Conservation (phyloP, 2,888 invertebrate species). For the Patella depressa region DNA sequence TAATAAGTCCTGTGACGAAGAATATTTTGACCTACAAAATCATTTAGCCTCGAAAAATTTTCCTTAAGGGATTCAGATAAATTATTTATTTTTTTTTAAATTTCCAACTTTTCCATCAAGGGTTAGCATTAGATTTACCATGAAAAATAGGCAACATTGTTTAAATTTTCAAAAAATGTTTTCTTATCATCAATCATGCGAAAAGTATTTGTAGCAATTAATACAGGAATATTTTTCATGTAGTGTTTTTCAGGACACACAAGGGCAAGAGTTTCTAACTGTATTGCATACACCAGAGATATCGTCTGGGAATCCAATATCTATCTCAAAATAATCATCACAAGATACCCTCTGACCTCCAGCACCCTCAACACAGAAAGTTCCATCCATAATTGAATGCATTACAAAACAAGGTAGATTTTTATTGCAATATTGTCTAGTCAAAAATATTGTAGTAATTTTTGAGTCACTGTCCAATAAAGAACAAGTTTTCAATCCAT, state of each 20-base stretch:
- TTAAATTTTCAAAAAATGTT: too few species aligned
- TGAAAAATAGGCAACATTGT: not conserved
- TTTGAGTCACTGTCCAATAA: not conserved
- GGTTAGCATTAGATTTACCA: not conserved
- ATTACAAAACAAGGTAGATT: not conserved
- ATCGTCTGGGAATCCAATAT: not conserved
- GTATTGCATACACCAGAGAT: not conserved
- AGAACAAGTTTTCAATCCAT: not conserved
- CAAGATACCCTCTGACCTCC: not conserved
- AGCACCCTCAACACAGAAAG: not conserved
- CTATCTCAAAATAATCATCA: not conserved
- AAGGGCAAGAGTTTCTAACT: not conserved
- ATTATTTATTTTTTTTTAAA: not conserved
- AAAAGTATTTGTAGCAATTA: conserved; percentile 17
- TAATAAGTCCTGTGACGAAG: not conserved
- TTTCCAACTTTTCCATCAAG: not conserved
- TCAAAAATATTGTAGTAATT: not conserved
- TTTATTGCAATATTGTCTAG: not conserved
- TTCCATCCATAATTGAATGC: not conserved
- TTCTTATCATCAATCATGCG: not conserved
- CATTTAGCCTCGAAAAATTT: not conserved
- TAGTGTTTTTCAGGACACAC: conserved; percentile 17
- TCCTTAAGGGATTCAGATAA: too few species aligned
- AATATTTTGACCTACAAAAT: not conserved
- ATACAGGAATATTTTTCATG: conserved; percentile 6